A percentile compares a stretch with the other conserved stretches of the same genome.
These are phyloP conservation scores for Zosterops lateralis DNA, from an alignment of 2,113 vertebrate genomes.

Conservation along the genomic window DNA sequence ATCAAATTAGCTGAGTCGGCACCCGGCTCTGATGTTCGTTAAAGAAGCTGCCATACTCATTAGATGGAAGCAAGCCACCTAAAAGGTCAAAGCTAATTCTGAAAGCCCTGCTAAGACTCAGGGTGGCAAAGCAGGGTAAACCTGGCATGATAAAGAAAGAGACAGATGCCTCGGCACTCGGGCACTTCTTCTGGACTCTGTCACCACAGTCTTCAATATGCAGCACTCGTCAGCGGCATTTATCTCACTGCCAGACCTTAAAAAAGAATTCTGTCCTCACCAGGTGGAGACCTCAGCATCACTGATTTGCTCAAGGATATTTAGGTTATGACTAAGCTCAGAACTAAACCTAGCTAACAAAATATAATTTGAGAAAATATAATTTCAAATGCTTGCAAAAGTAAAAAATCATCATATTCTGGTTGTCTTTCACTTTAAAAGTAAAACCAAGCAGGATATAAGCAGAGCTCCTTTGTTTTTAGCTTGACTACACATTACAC, in stretches of 20 bases:
- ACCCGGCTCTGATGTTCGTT: not conserved
- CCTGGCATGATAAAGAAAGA: not conserved
- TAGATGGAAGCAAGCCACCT: constrained; percentile 28
- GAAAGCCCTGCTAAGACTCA: not conserved
- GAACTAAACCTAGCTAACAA: not conserved
- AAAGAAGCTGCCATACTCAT: constrained; percentile 23
- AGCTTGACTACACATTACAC: not conserved
- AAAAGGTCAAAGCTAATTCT: constrained; percentile 52
- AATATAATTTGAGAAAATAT: not conserved
- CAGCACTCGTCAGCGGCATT: not conserved
- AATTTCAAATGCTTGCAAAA: not conserved
- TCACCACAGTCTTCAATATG: not conserved
- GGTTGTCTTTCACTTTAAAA: not conserved
- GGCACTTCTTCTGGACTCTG: not conserved
- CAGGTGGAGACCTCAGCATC: not conserved
- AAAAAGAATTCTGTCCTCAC: not conserved
- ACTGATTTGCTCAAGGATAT: not conserved
- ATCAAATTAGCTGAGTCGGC: constrained; percentile 53
- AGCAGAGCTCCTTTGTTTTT: not conserved
- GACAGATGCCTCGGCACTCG: fast-evolving
- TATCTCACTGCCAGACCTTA: not conserved
- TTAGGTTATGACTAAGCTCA: not conserved
- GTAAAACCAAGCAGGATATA: not conserved
- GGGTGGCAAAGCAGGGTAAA: not conserved
- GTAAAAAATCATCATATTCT: not conserved